Evolutionary conservation across 2,797 vertebrate species (phyloP).

Genomic region (Alcedo atthis): DNA sequence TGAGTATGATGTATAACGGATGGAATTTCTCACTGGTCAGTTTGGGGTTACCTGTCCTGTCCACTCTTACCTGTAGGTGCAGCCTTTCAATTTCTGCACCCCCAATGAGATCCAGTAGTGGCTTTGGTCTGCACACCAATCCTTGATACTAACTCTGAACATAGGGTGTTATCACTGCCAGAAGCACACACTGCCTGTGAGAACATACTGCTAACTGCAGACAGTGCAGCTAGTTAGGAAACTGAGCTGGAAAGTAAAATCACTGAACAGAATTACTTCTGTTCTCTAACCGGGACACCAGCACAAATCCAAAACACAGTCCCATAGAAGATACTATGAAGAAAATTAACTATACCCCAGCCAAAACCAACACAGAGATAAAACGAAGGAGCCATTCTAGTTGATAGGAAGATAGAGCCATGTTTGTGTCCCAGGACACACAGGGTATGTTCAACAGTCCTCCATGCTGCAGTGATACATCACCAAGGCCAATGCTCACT

Average conservation of each 20-base stretch:
- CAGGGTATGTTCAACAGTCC: fast-evolving
- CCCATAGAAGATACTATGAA: neutral
- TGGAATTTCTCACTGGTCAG: too few relatives aligned
- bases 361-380: neutral
- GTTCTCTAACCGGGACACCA: neutral
- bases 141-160: neutral
- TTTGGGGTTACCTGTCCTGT: neutral
- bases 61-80: neutral
- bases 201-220: neutral
- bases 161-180: neutral
- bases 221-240: neutral
- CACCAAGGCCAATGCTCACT: neutral
- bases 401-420: neutral
- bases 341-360: neutral
- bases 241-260: neutral
- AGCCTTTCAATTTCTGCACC: neutral
- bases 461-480: neutral
- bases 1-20: too few relatives aligned
- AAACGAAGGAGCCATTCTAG: neutral
- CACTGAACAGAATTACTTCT: neutral
- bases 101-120: neutral
- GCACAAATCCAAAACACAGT: neutral
- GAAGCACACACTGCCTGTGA: neutral
- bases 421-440: neutral
- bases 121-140: neutral